Evolutionary conservation across 2,888 invertebrate genomes (phyloP).

Genomic region (Chamaedrilus cognettii): DNA sequence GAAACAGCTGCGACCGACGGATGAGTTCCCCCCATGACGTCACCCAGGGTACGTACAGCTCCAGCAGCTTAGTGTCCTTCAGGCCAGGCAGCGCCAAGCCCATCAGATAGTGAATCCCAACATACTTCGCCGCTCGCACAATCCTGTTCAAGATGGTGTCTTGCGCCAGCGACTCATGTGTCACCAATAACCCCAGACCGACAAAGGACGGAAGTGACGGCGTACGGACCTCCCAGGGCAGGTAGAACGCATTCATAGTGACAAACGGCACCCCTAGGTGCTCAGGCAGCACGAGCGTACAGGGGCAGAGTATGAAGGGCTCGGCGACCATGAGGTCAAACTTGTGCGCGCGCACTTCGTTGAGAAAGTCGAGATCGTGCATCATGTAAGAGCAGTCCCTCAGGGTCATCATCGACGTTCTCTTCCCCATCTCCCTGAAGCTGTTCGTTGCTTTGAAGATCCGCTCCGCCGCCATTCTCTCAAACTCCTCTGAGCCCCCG

Average conservation of each 20-base stretch:
- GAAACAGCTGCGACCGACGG: slow-evolving; percentile 28
- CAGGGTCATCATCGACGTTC: neutral
- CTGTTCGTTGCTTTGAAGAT: neutral
- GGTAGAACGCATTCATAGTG: neutral
- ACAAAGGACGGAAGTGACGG: slow-evolving; percentile 15
- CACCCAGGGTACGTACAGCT: neutral
- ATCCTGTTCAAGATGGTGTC: neutral
- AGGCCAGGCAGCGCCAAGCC: neutral
- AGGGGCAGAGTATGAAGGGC: neutral
- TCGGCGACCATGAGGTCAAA: slow-evolving; percentile 3
- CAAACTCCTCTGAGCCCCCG: neutral
- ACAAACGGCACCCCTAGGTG: slow-evolving; percentile 5
- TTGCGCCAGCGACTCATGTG: no score
- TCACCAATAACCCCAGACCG: no score
- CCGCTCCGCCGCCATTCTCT: neutral
- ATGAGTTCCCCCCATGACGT: slow-evolving; percentile 15
- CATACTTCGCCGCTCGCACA: no score
- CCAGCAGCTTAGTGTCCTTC: neutral
- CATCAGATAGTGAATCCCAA: neutral
- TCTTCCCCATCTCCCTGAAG: neutral
- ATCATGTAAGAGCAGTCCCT: slow-evolving; percentile 21
- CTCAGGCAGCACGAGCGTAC: neutral
- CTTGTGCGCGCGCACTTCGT: neutral
- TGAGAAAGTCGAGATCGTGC: slow-evolving; percentile 6
- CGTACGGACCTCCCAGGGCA: neutral